Evolutionary conservation across 2,113 vertebrate species (phyloP), one percentile per base, ranked within the genome.

Genomic region (Pteropus alecto): DNA sequence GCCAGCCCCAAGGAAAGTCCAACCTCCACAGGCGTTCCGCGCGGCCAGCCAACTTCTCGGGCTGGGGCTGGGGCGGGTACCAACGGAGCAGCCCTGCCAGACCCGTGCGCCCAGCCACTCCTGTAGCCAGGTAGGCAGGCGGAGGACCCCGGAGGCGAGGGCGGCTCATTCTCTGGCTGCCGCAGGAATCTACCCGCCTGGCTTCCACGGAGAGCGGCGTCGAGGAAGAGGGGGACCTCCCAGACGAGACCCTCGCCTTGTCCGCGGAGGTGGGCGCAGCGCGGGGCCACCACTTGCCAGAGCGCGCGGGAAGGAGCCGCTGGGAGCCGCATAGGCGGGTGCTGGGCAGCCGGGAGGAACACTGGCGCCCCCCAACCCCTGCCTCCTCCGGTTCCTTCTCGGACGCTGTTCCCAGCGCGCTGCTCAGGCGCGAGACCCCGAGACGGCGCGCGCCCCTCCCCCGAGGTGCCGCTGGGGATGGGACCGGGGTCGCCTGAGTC

Each of bases 71-170:
- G 58, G 92, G 88, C 68, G 28, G 58, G 43, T 60, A 14, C 73
- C 21, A 14, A 41, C 63, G 3, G 48, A 74, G 88, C 58, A 5
- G 71, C 51, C 46, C n/a, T 10, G 71, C n/a, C 9, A 2, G 19
- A 14, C 67, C 92, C 1, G 61, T n/a, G 33, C 46, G 35, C 79
- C 22, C 1, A 4, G 21, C 68, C n/a, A 74, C 30, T 19, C 5
- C 48, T 5, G 4, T 54, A 61, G 73, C 43, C 96, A 89, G 79
- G 96, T 92, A 95, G 79, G 91, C 11, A 33, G 58, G 51, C 24
- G 16, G 54, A 56, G 38, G 43, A 11, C 13, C 22, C 48, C 10
- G 5, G 46, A 2, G 4, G 24, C 68, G 4, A 24, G 30, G 54
- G 54, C 43, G 18, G 48, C 24, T 11, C 15, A 6, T 15, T 14